Percentiles rank a stretch among this genome's conserved stretches.
Evolutionary conservation across 23 tunicate species (phyloP).

Genomic region (Styela clava): DNA sequence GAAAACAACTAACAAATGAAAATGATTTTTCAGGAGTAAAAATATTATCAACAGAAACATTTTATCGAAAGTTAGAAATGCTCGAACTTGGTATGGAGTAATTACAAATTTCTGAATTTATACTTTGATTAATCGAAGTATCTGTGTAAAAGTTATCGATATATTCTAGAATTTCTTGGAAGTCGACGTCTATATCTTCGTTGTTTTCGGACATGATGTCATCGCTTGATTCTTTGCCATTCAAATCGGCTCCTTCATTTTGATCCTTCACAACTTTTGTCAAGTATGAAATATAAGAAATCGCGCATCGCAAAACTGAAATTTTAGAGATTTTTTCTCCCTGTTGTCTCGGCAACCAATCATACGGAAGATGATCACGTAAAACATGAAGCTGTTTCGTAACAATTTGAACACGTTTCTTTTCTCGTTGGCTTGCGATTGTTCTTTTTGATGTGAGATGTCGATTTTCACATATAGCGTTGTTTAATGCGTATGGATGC

Average conservation of each 20-base stretch:
- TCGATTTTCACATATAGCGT: background rate
- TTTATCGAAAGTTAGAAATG: background rate
- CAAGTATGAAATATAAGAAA: background rate
- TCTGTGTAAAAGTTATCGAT: background rate
- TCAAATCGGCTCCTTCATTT: too few species aligned
- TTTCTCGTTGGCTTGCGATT: slow-evolving; percentile 15
- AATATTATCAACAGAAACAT: background rate
- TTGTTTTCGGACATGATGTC: too few species aligned
- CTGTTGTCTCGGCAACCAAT: slow-evolving; percentile 5
- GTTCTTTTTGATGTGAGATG: background rate
- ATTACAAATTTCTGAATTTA: background rate
- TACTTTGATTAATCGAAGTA: background rate
- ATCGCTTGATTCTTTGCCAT: too few species aligned
- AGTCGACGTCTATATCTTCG: background rate
- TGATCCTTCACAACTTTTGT: background rate
- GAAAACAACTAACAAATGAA: too few species aligned
- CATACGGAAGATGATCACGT: background rate
- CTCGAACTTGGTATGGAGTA: background rate
- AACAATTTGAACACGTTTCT: slow-evolving; percentile 1
- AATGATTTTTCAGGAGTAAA: too few species aligned
- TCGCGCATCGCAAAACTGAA: slow-evolving; percentile 1
- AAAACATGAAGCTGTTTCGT: slow-evolving; percentile 1
- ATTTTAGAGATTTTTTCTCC: slow-evolving; percentile 8
- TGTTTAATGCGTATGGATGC: background rate
- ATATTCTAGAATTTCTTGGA: slow-evolving; percentile 10